Conservation (phyloP, 2,888 invertebrate genomes). For the Pseudococcus longispinus region DNA sequence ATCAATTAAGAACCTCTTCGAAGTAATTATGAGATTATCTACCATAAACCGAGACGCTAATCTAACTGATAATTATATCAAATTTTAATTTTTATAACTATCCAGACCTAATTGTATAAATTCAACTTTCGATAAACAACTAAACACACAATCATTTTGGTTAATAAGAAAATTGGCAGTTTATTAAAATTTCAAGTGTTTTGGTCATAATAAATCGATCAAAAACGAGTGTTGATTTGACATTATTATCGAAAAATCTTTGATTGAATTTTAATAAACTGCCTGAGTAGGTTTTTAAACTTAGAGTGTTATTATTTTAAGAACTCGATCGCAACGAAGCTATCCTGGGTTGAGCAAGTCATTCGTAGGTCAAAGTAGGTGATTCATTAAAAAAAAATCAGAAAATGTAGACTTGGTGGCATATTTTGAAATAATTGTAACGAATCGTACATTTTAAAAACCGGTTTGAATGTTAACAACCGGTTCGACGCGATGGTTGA, state of each 20-base stretch:
- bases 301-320: not conserved
- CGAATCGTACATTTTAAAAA: too few species aligned
- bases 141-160: not conserved
- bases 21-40: not conserved
- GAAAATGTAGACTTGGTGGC: too few species aligned
- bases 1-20: not conserved
- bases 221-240: not conserved
- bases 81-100: not conserved
- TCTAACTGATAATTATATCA: not conserved
- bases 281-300: not conserved
- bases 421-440: too few species aligned
- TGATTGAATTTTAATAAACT: not conserved
- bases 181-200: conserved; percentile 12
- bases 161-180: not conserved
- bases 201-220: not conserved
- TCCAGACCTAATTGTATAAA: not conserved
- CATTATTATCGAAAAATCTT: not conserved
- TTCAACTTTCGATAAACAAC: not conserved
- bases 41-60: not conserved
- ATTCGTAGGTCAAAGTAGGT: too few species aligned
- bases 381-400: too few species aligned
- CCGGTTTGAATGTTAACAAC: too few species aligned
- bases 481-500: too few species aligned
- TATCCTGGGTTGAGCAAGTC: not conserved
- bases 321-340: not conserved